phyloP scores from a whole-genome alignment of 2,797 vertebrate genomes.

The Chrosomus eos region DNA sequence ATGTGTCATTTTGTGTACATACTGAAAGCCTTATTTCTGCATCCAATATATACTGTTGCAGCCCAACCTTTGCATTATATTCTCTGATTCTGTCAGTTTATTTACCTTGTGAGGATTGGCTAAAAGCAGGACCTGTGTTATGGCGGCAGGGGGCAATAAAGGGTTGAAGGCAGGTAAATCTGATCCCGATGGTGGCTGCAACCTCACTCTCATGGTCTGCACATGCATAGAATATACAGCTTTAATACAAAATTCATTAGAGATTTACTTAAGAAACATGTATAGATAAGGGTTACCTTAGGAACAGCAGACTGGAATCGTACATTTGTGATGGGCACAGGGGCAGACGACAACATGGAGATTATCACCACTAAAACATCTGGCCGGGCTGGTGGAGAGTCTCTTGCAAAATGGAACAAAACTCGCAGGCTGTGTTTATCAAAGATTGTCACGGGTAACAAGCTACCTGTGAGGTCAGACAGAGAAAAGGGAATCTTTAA shows the following conservation, averaged over 20 bases:
- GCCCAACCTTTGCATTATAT: background rate
- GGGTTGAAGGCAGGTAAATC: slow-evolving; percentile 95
- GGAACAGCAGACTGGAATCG: slow-evolving; percentile 97
- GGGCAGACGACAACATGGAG: slow-evolving; percentile 95
- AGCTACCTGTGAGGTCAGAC: slow-evolving; percentile 81
- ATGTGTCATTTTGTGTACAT: background rate
- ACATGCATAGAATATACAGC: slow-evolving; percentile 13
- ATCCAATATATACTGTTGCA: background rate
- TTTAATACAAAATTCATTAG: background rate
- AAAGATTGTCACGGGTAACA: slow-evolving; percentile 93
- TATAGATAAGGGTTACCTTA: slow-evolving; percentile 78
- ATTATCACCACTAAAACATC: slow-evolving; percentile 97
- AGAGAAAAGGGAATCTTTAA: background rate
- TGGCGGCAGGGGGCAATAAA: slow-evolving; percentile 89
- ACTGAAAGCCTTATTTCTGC: background rate
- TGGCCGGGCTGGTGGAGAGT: slow-evolving; percentile 84
- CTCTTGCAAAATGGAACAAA: slow-evolving; percentile 92
- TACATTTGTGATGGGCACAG: slow-evolving; percentile 89
- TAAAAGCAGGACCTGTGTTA: slow-evolving; percentile 94
- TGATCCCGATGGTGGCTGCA: slow-evolving; percentile 91
- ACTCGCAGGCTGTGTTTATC: slow-evolving; percentile 94
- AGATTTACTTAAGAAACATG: background rate
- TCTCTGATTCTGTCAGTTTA: background rate
- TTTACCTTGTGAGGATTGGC: slow-evolving; percentile 96
- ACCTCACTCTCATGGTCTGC: slow-evolving; percentile 95